Percentiles rank a stretch among this genome's conserved stretches.
These are phyloP conservation scores for Tarsius wallacei DNA, from an alignment of 2,797 vertebrate species.

Conservation along the genomic window DNA sequence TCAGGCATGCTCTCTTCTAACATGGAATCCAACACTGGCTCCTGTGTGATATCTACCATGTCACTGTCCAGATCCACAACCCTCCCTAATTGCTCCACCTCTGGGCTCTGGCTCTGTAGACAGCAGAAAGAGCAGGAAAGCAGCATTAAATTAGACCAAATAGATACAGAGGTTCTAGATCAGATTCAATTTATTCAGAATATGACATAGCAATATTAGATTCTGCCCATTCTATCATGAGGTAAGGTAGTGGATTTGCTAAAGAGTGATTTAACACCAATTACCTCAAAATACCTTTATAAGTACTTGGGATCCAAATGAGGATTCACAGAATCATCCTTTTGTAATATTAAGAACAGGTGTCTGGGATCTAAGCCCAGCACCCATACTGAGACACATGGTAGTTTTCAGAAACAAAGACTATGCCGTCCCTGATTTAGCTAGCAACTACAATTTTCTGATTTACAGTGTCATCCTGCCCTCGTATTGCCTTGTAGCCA, in stretches of 20 bases:
- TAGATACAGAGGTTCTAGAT: slow-evolving; percentile 13
- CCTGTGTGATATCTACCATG: slow-evolving; percentile 98
- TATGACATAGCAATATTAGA: slow-evolving; percentile 4
- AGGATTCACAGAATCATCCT: background rate
- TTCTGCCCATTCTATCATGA: slow-evolving; percentile 1
- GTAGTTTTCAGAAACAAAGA: slow-evolving; percentile 43
- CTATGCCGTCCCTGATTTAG: slow-evolving; percentile 11
- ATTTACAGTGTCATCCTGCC: background rate
- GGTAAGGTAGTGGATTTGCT: slow-evolving; percentile 38
- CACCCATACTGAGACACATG: background rate
- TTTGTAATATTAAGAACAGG: background rate
- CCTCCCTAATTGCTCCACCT: slow-evolving; percentile 91
- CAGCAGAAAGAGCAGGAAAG: slow-evolving; percentile 82
- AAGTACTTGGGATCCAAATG: slow-evolving; percentile 32
- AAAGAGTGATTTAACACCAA: slow-evolving; percentile 31
- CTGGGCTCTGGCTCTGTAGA: slow-evolving; percentile 91
- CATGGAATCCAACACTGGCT: slow-evolving; percentile 88
- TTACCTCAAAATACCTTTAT: background rate
- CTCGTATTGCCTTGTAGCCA: background rate
- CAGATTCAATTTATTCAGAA: slow-evolving; percentile 70
- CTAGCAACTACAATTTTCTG: slow-evolving; percentile 61
- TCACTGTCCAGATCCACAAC: slow-evolving; percentile 96
- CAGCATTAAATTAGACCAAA: slow-evolving; percentile 58
- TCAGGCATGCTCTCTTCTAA: slow-evolving; percentile 87
- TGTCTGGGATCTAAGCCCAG: slow-evolving; percentile 7